Base-by-base conservation (phyloP, 2,888 invertebrate species). In the Oscheius onirici region DNA sequence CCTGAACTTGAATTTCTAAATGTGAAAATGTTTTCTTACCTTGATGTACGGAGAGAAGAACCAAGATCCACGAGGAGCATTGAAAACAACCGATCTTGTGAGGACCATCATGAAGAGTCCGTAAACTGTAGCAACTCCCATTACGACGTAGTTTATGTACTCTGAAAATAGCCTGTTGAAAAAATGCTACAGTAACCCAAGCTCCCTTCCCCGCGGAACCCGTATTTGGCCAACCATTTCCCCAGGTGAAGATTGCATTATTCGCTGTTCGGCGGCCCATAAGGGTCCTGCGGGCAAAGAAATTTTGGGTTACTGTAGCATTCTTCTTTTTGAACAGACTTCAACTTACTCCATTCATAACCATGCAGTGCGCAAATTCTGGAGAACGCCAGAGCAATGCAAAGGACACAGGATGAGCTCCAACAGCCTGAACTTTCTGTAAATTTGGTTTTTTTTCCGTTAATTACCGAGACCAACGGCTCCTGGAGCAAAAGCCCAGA, bases 401-500 rank as follows among this genome's bases (percentile, higher is more conserved):
- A 58, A 6, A 58, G 40, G 17, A 58, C 58, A 20, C 58, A 58
- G 6, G 58, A 58, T 5, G 58, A n/a, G 20, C 58, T 58, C 58
- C 58, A 58, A 41, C 58, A 58, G 13, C 52, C 46, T 46, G 20
- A 46, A 46, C 3, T n/a, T n/a, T n/a, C n/a, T n/a, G n/a, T n/a
- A n/a, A n/a, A n/a, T n/a, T n/a, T n/a, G n/a, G n/a, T n/a, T n/a
- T n/a, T n/a, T n/a, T n/a, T n/a, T n/a, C n/a, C n/a, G n/a, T n/a
- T n/a, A n/a, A n/a, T 22, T 34, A 49, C 63, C 63, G n/a, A 63
- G 28, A n/a, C 63, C 63, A 15, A 63, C 17, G 24, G 63, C 63
- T 63, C 63, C 63, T 10, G 63, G 63, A 49, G 63, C 49, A 49
- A 49, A 49, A 13, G 63, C 17, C 63, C 63, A 63, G 17, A 63